Evolutionary conservation across 2,797 vertebrate species (phyloP).

Genomic region (Muraenolepis orangiensis): DNA sequence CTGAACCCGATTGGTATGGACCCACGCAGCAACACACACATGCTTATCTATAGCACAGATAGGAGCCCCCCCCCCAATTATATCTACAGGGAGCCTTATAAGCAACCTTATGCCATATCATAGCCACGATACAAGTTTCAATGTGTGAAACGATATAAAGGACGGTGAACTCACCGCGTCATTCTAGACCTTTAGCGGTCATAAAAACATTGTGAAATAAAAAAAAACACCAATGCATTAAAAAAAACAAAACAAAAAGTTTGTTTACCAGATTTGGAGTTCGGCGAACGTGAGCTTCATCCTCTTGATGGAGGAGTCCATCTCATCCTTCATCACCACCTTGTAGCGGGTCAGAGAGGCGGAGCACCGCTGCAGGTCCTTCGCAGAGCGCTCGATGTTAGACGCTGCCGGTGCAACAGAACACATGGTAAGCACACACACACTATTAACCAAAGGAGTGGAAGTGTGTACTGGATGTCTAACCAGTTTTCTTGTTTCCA

Average conservation of each 20-base stretch:
- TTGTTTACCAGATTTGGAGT: constrained; percentile 85
- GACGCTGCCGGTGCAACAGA: constrained; percentile 69
- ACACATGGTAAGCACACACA: no score
- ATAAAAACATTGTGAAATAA: neutral
- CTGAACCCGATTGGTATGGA: neutral
- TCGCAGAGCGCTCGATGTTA: constrained; percentile 93
- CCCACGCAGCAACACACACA: neutral
- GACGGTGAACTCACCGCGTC: neutral
- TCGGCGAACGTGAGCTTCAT: constrained; percentile 95
- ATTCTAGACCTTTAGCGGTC: neutral
- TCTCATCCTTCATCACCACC: constrained; percentile 91
- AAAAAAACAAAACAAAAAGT: constrained; percentile 15
- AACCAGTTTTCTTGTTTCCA: constrained; percentile 70
- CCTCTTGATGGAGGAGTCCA: constrained; percentile 91
- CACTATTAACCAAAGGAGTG: no score
- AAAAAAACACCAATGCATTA: constrained; percentile 29
- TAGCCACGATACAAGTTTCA: neutral
- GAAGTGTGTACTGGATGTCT: constrained; percentile 14
- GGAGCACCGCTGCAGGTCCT: constrained; percentile 93
- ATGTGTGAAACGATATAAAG: neutral
- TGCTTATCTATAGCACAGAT: neutral
- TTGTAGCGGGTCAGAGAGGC: constrained; percentile 91
- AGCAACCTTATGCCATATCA: no score
- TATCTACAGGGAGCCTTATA: neutral
- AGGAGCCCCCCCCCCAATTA: neutral